A percentile compares a stretch with the other conserved stretches of the same genome.
Evolutionary conservation across 1,140 invertebrate species (phyloP).

Genomic region (Pseudomyrmex dendroicus): DNA sequence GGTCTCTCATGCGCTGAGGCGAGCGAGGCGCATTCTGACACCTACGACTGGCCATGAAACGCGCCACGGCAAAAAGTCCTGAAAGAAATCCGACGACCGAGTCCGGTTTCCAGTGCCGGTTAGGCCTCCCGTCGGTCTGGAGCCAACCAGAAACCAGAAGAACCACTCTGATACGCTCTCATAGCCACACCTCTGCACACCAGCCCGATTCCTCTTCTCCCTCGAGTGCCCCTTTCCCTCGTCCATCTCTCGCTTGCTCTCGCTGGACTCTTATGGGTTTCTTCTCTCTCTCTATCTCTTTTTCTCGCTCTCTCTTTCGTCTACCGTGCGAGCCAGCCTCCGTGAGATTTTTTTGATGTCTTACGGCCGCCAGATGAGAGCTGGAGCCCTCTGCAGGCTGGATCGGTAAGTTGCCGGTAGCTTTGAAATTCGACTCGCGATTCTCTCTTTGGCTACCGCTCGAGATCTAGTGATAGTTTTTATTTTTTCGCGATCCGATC

Average conservation of each 20-base stretch:
- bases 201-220: conserved; percentile 70
- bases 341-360: conserved; percentile 66
- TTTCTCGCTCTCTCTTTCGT: conserved; percentile 72
- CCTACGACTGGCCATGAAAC: conserved; percentile 80
- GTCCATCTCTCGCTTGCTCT: conserved; percentile 38
- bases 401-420: conserved; percentile 22
- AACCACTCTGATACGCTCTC: conserved; percentile 80
- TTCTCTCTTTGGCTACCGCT: conserved; percentile 9
- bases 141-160: conserved; percentile 84
- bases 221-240: conserved; percentile 62
- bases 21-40: conserved; percentile 82
- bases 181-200: conserved; percentile 84
- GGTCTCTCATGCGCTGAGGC: conserved; percentile 47
- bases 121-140: conserved; percentile 83
- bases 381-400: conserved; percentile 82
- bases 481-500: not conserved
- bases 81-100: conserved; percentile 65
- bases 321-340: conserved; percentile 57
- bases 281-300: conserved; percentile 42
- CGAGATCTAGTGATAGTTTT: not conserved
- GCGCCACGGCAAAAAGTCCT: conserved; percentile 69
- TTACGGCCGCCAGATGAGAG: conserved; percentile 73
- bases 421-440: conserved; percentile 43
- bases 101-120: conserved; percentile 76
- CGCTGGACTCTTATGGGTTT: conserved; percentile 48